phyloP scores from a whole-genome alignment of 1,140 invertebrate species.

The Nomia melanderi region DNA sequence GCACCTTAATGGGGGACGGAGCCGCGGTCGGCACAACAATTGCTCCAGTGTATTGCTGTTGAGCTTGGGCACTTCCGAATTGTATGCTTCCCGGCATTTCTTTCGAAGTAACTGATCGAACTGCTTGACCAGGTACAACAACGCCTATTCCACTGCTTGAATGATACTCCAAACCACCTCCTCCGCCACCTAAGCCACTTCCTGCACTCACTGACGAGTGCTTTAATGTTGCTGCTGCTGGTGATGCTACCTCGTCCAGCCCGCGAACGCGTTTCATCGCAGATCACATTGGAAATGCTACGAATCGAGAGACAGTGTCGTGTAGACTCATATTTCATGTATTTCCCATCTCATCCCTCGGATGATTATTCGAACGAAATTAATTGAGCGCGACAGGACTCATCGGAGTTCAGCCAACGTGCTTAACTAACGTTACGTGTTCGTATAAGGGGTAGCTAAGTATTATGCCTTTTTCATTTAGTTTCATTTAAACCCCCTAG shows the following conservation, averaged over 20 bases:
- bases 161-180: slow-evolving; percentile 74
- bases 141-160: slow-evolving; percentile 74
- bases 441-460: too few species aligned
- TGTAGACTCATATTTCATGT: not conserved
- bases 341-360: too few species aligned
- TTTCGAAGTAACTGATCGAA: slow-evolving; percentile 77
- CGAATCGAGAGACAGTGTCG: slow-evolving; percentile 33
- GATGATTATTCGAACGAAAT: too few species aligned
- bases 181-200: slow-evolving; percentile 72
- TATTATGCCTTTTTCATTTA: too few species aligned
- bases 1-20: slow-evolving; percentile 77
- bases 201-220: slow-evolving; percentile 75
- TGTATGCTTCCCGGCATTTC: slow-evolving; percentile 80
- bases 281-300: slow-evolving; percentile 84
- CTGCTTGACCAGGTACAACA: slow-evolving; percentile 77
- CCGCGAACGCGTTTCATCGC: slow-evolving; percentile 85
- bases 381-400: not conserved
- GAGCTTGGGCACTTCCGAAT: slow-evolving; percentile 76
- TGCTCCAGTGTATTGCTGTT: slow-evolving; percentile 79
- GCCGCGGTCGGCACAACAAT: slow-evolving; percentile 78
- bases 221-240: slow-evolving; percentile 80
- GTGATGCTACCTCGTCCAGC: slow-evolving; percentile 83
- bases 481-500: too few species aligned
- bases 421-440: not conserved
- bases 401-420: not conserved